Evolutionary conservation across 2,888 invertebrate species (phyloP), one percentile per base, ranked within the genome.

Genomic region (Protophormia terraenovae): DNA sequence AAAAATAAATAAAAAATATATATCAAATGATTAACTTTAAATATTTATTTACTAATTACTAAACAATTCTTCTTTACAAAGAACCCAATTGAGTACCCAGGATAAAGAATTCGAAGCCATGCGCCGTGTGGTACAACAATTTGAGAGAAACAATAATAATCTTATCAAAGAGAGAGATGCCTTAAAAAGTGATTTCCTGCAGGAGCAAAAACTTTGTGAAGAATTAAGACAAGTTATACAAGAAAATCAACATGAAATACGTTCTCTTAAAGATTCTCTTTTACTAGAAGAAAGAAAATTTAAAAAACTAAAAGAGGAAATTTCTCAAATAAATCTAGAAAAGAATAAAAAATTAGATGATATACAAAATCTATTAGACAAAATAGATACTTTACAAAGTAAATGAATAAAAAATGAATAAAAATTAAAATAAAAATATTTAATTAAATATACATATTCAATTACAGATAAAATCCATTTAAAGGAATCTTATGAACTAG

Each of bases 101-200:
- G 91, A 92, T 24, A 92, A 92, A 83, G 92, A 92, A 79, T 71
- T 92, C 45, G 90, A 89, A 77, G 91, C 91, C 0, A 90, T 92
- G 90, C 89, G 91, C 0, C 90, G 91, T 0, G 85, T 92, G 12
- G 89, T 92, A 10, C 90, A 91, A 58, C 90, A 90, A 6, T 89
- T 89, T 5, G 91, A 92, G 38, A 91, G 91, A 69, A 89, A 89
- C 73, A 90, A 90, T 35, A 91, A 92, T 27, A 88, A 89, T 55
- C 62, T 93, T 4, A 88, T 88, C 14, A 90, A 92, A 19, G 93
- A 93, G 53, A 90, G 93, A 5, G 92, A 93, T 87, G 86, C 88
- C 0, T 84, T 92, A 0, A 90, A 91, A 80, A 90, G 89, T 19
- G 91, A 92, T 41, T 83, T 93, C 6, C 87, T 91, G 22, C 87